Conservation (phyloP, 2,888 invertebrate species). For the Drosophila hamatofila region DNA sequence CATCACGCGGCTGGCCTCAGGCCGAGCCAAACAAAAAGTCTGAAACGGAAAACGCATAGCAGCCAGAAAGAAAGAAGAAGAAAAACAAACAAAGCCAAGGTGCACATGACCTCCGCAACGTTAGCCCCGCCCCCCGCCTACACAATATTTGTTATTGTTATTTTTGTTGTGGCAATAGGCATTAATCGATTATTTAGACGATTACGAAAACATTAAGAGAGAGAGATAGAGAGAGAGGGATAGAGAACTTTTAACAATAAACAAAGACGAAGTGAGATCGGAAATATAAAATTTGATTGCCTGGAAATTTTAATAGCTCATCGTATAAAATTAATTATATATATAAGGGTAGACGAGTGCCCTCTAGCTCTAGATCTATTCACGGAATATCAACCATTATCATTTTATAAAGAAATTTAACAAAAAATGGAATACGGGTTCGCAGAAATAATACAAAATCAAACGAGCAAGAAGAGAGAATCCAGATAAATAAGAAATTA, state of each 20-base stretch:
- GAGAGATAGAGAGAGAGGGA: constrained; percentile 29
- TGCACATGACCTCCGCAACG: constrained; percentile 65
- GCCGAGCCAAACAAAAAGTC: constrained; percentile 36
- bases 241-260: constrained; percentile 45
- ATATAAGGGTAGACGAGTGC: background rate
- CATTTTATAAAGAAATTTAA: background rate
- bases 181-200: constrained; percentile 67
- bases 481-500: background rate
- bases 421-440: background rate
- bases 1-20: constrained; percentile 64
- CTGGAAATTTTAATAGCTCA: constrained; percentile 37
- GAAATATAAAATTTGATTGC: constrained; percentile 63
- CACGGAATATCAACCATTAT: background rate
- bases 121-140: background rate
- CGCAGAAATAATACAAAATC: background rate
- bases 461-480: background rate
- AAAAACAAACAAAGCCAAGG: constrained; percentile 47
- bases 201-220: constrained; percentile 52
- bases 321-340: background rate
- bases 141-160: background rate
- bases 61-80: constrained; percentile 28
- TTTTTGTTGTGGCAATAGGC: constrained; percentile 48
- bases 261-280: constrained; percentile 49
- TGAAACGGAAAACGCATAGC: constrained; percentile 24
- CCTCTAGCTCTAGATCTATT: constrained; percentile 11